Percentiles rank a stretch among this genome's conserved stretches.
Conservation (phyloP, 2,797 vertebrate genomes). For the Salarias fasciatus region DNA sequence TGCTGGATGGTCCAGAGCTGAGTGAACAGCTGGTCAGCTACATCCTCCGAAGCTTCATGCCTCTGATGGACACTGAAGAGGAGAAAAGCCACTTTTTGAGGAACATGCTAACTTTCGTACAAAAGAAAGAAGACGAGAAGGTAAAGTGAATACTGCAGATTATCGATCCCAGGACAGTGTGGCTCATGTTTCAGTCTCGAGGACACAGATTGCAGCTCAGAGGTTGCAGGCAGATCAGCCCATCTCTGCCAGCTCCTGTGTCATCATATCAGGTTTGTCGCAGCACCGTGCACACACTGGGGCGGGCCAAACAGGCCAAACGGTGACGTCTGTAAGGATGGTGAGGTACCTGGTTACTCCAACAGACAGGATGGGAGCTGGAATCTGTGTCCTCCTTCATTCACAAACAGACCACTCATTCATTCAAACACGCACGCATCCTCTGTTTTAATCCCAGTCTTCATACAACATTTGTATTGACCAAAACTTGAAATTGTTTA, state of each 20-base stretch:
- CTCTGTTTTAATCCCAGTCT: background rate
- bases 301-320: background rate
- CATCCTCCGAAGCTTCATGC: slow-evolving; percentile 82
- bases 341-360: background rate
- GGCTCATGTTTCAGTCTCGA: slow-evolving; percentile 5
- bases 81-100: slow-evolving; percentile 72
- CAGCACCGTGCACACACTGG: background rate
- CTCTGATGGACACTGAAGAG: slow-evolving; percentile 75
- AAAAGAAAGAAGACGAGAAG: slow-evolving; percentile 50
- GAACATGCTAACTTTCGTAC: slow-evolving; percentile 16
- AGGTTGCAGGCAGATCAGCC: background rate
- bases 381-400: rapidly evolving
- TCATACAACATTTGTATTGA: no score
- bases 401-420: background rate
- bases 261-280: background rate
- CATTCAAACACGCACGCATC: background rate
- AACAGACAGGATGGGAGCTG: background rate
- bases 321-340: background rate
- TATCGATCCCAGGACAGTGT: slow-evolving; percentile 81
- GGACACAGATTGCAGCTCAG: background rate
- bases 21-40: slow-evolving; percentile 76
- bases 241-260: background rate
- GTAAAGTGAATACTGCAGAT: slow-evolving; percentile 21
- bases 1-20: slow-evolving; percentile 36
- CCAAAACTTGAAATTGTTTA: no score